Evolutionary conservation across 2,888 invertebrate species (phyloP).

Genomic region (Dendrolimus pini): DNA sequence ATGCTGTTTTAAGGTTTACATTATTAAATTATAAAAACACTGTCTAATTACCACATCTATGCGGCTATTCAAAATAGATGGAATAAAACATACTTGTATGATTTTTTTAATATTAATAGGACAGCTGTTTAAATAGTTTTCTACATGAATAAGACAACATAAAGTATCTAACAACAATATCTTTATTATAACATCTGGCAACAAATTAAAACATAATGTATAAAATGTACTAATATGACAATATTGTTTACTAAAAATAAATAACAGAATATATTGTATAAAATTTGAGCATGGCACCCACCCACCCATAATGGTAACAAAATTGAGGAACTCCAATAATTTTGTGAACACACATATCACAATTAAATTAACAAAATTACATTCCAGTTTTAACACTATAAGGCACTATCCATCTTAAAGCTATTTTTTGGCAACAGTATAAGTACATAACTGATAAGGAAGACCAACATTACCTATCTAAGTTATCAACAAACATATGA

Average conservation of each 20-base stretch:
- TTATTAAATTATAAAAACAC: too few relatives aligned
- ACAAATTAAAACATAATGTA: neutral
- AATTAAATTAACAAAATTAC: neutral
- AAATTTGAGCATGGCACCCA: neutral
- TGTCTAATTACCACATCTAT: too few relatives aligned
- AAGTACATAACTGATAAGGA: neutral
- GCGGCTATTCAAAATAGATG: too few relatives aligned
- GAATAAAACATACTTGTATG: too few relatives aligned
- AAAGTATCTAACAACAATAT: neutral
- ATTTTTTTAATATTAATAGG: too few relatives aligned
- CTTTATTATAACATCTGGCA: neutral
- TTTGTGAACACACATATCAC: neutral
- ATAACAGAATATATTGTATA: constrained; percentile 4
- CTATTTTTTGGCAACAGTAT: neutral
- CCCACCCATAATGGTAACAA: neutral
- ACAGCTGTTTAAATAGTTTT: too few relatives aligned
- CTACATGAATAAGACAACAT: neutral
- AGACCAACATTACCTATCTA: constrained; percentile 1
- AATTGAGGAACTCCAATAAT: neutral
- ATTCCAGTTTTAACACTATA: neutral
- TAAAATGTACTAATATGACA: neutral
- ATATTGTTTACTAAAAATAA: neutral
- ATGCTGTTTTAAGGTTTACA: too few relatives aligned
- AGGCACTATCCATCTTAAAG: constrained; percentile 1
- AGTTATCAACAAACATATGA: neutral